Conservation (phyloP, 23 tunicate species). For the Halocynthia aurantium region DNA sequence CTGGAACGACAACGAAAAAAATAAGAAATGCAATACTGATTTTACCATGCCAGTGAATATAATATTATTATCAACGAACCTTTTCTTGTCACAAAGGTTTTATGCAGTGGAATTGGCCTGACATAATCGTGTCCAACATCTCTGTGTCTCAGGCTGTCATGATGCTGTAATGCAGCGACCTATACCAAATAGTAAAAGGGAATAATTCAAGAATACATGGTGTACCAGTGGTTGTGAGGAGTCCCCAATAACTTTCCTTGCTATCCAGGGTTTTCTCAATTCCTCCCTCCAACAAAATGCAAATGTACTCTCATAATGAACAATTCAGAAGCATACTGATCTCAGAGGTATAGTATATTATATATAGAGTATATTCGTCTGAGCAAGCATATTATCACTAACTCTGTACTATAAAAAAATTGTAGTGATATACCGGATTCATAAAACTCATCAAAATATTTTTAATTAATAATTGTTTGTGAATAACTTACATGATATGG, state of each 20-base stretch:
- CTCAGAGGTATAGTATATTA: no score
- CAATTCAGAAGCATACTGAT: no score
- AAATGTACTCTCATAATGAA: no score
- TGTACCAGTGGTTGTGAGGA: no score
- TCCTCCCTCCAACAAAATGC: no score
- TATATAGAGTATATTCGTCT: no score
- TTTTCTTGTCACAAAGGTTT: constrained; percentile 90
- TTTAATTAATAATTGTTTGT: background rate
- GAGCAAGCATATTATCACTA: background rate
- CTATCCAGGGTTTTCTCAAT: no score
- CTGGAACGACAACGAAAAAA: constrained; percentile 18
- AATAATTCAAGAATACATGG: no score
- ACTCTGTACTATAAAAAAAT: background rate
- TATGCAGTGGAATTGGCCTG: constrained; percentile 44
- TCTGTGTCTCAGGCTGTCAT: no score
- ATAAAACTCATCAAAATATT: background rate
- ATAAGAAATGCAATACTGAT: background rate
- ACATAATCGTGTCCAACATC: background rate
- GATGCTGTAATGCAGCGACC: no score
- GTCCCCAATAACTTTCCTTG: no score
- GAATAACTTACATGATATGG: constrained; percentile 42
- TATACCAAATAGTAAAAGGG: no score
- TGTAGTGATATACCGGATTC: background rate
- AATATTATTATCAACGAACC: constrained; percentile 24
- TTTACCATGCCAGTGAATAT: background rate